A percentile compares a stretch with the other conserved stretches of the same genome.
These are phyloP conservation scores for Actinernus sp. DNA, from an alignment of 92 coral and sea anemone species.

Conservation along the genomic window DNA sequence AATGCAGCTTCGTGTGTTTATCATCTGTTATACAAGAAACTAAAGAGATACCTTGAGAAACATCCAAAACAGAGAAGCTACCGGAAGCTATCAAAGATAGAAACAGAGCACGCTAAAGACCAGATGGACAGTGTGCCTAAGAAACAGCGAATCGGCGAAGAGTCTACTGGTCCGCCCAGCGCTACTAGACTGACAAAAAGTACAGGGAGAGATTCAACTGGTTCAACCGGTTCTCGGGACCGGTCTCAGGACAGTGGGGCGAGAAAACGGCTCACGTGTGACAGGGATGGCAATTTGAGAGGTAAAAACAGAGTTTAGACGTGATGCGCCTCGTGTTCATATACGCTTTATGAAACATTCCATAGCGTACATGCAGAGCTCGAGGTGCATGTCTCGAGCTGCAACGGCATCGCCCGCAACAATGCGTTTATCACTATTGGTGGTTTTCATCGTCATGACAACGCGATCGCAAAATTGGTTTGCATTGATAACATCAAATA, in stretches of 20 bases:
- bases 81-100: conserved; percentile 8
- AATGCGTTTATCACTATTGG: no score
- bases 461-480: no score
- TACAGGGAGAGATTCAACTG: not conserved
- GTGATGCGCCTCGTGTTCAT: no score
- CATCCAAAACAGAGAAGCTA: conserved; percentile 39
- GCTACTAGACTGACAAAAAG: not conserved
- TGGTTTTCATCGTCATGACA: no score
- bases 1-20: conserved; percentile 82
- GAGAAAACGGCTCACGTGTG: conserved; percentile 29
- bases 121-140: conserved; percentile 31
- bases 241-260: conserved; percentile 26
- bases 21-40: conserved; percentile 67
- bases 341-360: no score
- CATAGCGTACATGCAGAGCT: no score
- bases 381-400: no score
- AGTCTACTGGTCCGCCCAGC: conserved; percentile 11
- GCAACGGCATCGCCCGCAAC: no score
- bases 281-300: conserved; percentile 29
- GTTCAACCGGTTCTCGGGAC: conserved; percentile 1
- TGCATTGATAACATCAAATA: no score
- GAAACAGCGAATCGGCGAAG: conserved; percentile 41
- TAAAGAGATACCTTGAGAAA: conserved; percentile 57
- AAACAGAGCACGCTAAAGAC: conserved; percentile 1
- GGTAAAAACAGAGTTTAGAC: no score